A percentile compares a stretch with the other conserved stretches of the same genome.
Evolutionary conservation across 2,113 vertebrate genomes (phyloP).

Genomic region (Piaya cayana): DNA sequence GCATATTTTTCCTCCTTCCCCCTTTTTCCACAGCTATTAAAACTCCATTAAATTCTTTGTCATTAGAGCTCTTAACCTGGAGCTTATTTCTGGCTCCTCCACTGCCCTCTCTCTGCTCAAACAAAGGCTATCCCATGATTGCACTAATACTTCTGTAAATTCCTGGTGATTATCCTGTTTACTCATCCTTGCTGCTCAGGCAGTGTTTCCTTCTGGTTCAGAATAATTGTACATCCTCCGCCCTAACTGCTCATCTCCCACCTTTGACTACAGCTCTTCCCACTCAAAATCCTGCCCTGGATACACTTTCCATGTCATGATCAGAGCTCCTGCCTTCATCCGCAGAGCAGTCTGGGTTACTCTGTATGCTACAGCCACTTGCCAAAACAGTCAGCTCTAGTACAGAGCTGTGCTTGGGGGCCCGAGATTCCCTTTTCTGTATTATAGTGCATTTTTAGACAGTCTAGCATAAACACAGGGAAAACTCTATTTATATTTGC

Average conservation of each 20-base stretch:
- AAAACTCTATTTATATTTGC: slow-evolving; percentile 3
- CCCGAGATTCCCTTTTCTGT: neutral
- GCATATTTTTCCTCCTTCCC: neutral
- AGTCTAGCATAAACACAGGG: neutral
- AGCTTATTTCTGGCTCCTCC: slow-evolving; percentile 9
- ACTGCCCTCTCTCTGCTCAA: neutral
- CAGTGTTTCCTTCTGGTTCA: neutral
- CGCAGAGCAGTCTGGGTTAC: neutral
- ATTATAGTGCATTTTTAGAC: neutral
- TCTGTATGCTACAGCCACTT: neutral
- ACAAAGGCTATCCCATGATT: slow-evolving; percentile 12
- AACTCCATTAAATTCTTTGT: neutral
- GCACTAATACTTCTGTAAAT: slow-evolving; percentile 14
- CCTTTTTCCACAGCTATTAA: neutral
- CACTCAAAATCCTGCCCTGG: neutral
- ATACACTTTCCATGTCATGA: neutral
- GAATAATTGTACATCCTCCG: neutral
- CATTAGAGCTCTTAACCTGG: neutral
- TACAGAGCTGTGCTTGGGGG: neutral
- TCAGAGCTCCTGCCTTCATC: neutral
- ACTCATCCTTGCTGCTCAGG: slow-evolving; percentile 10
- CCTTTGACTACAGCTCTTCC: neutral
- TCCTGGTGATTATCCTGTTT: slow-evolving; percentile 48
- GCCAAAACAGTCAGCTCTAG: neutral
- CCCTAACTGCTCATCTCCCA: neutral